A percentile compares a stretch with the other conserved stretches of the same genome.
phyloP scores from a whole-genome alignment of 2,888 invertebrate species.

The Vandiemenella viatica region DNA sequence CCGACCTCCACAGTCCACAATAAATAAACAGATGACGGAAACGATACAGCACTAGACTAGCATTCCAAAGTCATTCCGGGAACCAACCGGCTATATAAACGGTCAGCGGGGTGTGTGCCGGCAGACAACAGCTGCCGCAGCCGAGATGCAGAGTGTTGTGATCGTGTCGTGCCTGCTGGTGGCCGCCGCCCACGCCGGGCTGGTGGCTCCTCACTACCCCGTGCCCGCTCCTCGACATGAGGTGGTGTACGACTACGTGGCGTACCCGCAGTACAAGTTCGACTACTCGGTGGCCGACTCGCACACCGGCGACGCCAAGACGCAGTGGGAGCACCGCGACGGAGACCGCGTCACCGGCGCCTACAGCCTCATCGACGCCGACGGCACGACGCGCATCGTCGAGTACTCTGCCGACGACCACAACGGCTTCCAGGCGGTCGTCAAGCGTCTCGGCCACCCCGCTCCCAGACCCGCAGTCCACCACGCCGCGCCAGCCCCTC shows the following conservation, averaged over 20 bases:
- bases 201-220: not conserved
- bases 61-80: too few species aligned
- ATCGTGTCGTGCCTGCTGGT: not conserved
- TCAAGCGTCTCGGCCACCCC: slow-evolving; percentile 18
- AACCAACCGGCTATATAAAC: too few species aligned
- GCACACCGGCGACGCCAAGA: slow-evolving; percentile 1
- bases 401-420: slow-evolving; percentile 21
- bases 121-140: too few species aligned
- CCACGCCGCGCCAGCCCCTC: not conserved
- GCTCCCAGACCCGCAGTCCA: not conserved
- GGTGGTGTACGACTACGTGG: not conserved
- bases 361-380: slow-evolving; percentile 1
- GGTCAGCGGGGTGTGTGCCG: too few species aligned
- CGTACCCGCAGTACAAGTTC: not conserved
- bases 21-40: too few species aligned
- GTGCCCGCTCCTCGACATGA: not conserved
- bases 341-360: not conserved
- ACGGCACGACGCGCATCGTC: slow-evolving; percentile 13
- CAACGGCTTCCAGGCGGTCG: slow-evolving; percentile 21
- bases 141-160: not conserved
- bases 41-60: too few species aligned
- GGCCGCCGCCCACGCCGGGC: not conserved
- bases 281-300: slow-evolving; percentile 1
- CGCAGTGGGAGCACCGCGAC: not conserved
- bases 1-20: too few species aligned